Evolutionary conservation across 2,113 vertebrate genomes (phyloP).

Genomic region (Podarcis cretensis): DNA sequence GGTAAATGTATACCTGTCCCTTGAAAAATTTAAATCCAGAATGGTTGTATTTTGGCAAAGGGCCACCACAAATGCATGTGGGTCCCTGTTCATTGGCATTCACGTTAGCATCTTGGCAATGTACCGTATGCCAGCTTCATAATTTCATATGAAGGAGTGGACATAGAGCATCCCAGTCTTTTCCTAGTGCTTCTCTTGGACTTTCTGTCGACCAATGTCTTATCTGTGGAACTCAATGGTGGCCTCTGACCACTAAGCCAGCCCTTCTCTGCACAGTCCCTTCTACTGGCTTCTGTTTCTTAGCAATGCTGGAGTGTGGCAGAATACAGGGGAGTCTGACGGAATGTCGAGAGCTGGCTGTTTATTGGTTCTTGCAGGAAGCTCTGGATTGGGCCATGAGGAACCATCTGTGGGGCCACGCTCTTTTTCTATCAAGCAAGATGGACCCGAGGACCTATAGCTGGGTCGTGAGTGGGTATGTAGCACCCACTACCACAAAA

Average conservation of each 20-base stretch:
- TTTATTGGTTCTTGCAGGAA: conserved; percentile 76
- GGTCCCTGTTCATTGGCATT: too few relatives aligned
- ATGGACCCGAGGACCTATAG: conserved; percentile 90
- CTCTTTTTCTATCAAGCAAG: conserved; percentile 92
- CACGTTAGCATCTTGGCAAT: too few relatives aligned
- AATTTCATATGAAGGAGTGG: not conserved
- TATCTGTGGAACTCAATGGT: not conserved
- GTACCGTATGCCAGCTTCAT: not conserved
- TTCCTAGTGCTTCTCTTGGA: not conserved
- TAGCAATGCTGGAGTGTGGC: not conserved
- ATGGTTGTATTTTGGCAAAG: too few relatives aligned
- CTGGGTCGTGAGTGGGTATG: conserved; percentile 88
- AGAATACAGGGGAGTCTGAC: too few relatives aligned
- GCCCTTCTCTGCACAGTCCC: not conserved
- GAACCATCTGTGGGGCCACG: conserved; percentile 91
- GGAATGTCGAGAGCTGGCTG: not conserved
- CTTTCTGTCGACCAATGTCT: not conserved
- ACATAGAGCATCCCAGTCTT: not conserved
- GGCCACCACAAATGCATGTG: too few relatives aligned
- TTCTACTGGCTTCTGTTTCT: not conserved
- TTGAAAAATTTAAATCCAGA: too few relatives aligned
- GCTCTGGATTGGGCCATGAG: conserved; percentile 91
- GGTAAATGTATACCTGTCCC: too few relatives aligned
- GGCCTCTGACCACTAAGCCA: not conserved
- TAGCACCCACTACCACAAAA: not conserved